Conservation (phyloP, 1,140 invertebrate genomes). For the Aphelenchoides besseyi region DNA sequence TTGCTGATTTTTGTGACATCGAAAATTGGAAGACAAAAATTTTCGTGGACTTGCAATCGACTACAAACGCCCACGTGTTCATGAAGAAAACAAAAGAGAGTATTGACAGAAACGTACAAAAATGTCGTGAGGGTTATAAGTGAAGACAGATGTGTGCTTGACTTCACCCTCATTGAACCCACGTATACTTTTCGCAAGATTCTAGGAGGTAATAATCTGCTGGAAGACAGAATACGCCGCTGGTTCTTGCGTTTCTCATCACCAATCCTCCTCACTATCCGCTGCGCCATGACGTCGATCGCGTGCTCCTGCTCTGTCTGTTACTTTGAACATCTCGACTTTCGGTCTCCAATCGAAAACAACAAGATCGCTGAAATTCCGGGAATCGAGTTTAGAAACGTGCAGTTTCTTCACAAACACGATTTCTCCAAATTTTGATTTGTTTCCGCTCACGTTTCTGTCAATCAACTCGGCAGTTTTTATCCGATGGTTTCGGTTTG, state of each 20-base stretch:
- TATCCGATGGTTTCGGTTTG: not conserved
- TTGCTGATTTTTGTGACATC: too few relatives aligned
- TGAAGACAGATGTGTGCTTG: not conserved
- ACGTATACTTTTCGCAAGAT: not conserved
- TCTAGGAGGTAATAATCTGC: not conserved
- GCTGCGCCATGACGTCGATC: not conserved
- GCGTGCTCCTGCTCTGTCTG: too few relatives aligned
- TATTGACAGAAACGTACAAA: not conserved
- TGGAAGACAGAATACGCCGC: not conserved
- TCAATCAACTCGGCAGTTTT: slow-evolving; percentile 2
- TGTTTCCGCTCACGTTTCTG: not conserved
- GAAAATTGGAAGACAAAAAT: too few relatives aligned
- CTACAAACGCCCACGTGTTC: too few relatives aligned
- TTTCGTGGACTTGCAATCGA: not conserved
- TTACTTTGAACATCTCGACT: too few relatives aligned
- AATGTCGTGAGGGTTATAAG: not conserved
- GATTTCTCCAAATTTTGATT: not conserved
- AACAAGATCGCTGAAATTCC: not conserved
- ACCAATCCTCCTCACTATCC: not conserved
- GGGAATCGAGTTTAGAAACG: too few relatives aligned
- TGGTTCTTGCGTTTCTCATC: not conserved
- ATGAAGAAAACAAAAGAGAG: not conserved
- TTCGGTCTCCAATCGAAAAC: not conserved
- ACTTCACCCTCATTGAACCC: not conserved
- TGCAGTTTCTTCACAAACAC: too few relatives aligned